A percentile compares a stretch with the other conserved stretches of the same genome.
Conservation (phyloP, 92 coral and sea anemone genomes). For the Desmophyllum pertusum region DNA sequence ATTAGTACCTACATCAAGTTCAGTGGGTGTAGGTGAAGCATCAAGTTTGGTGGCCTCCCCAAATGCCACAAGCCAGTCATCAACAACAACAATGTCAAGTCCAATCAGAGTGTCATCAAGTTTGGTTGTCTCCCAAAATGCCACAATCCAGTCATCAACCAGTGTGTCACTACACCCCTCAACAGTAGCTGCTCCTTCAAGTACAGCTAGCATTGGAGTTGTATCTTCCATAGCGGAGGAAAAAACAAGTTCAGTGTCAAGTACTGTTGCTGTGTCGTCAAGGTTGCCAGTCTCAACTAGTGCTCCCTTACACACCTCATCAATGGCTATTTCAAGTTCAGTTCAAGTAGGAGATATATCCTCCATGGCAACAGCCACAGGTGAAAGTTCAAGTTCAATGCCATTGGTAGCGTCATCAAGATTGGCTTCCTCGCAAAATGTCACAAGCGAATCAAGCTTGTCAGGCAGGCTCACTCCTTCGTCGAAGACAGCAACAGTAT, state of each 20-base stretch:
- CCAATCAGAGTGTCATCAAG: background rate
- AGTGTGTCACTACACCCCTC: background rate
- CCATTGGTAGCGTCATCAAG: background rate
- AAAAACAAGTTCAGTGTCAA: background rate
- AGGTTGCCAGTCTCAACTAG: background rate
- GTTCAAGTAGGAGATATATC: background rate
- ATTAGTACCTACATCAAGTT: background rate
- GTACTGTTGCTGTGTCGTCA: background rate
- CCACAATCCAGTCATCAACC: background rate
- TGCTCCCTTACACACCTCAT: too few relatives aligned
- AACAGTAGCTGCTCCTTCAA: background rate
- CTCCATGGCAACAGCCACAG: background rate
- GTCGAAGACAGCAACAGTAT: background rate
- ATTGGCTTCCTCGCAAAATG: background rate
- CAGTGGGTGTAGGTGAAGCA: background rate
- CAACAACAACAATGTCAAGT: background rate
- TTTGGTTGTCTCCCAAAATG: background rate
- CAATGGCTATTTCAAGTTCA: background rate
- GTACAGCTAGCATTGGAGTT: background rate
- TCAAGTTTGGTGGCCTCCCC: background rate
- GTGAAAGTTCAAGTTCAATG: background rate
- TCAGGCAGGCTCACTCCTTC: background rate
- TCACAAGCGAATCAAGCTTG: constrained; percentile 14
- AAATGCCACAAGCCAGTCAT: constrained; percentile 12
- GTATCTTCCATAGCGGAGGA: background rate